Evolutionary conservation across 2,888 invertebrate genomes (phyloP).

Genomic region (Leptura quadrifasciata): DNA sequence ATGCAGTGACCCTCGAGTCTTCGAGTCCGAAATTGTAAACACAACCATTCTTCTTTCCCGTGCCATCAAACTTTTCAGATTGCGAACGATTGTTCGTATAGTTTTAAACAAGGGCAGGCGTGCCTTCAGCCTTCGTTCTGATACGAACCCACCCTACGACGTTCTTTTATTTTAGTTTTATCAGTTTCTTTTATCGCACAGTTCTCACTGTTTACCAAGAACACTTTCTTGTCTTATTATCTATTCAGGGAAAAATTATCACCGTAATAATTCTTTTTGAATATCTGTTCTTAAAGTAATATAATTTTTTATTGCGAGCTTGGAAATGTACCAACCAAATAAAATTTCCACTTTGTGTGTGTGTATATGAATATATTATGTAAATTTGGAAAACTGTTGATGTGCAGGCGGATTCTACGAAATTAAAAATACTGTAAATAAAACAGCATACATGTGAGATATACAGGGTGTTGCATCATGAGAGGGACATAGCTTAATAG

Average conservation of each 20-base stretch:
- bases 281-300: constrained; percentile 63
- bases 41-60: constrained; percentile 68
- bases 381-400: constrained; percentile 21
- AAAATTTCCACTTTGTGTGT: constrained; percentile 52
- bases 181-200: constrained; percentile 66
- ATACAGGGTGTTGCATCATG: too few relatives aligned
- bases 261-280: constrained; percentile 63
- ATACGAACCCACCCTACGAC: constrained; percentile 53
- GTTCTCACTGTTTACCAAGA: constrained; percentile 50
- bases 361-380: constrained; percentile 39
- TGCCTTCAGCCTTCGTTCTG: constrained; percentile 52
- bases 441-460: too few relatives aligned
- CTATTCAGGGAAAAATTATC: constrained; percentile 65
- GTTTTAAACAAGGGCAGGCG: constrained; percentile 70
- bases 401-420: not conserved
- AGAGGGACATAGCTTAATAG: too few relatives aligned
- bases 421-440: constrained; percentile 19
- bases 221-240: constrained; percentile 59
- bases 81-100: constrained; percentile 72
- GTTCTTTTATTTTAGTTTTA: constrained; percentile 68
- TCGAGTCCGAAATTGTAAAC: constrained; percentile 66
- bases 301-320: constrained; percentile 50
- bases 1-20: constrained; percentile 64
- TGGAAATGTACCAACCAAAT: constrained; percentile 45
- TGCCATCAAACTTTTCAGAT: constrained; percentile 73